Evolutionary conservation across 2,888 invertebrate species (phyloP).

Genomic region (Nomada fabriciana): DNA sequence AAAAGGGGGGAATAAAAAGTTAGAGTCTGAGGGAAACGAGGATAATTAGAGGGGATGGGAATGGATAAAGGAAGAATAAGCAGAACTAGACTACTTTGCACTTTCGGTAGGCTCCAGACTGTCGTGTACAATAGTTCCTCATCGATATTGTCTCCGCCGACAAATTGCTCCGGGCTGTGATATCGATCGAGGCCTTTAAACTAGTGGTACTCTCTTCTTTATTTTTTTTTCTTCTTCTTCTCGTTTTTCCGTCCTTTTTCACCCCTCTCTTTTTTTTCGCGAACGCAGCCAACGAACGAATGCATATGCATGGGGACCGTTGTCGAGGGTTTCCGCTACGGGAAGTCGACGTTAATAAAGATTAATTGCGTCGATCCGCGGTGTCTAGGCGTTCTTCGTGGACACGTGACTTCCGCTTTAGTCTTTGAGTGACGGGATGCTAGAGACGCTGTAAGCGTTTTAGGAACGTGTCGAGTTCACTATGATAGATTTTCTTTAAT

Average conservation of each 20-base stretch:
- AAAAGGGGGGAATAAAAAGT: background rate
- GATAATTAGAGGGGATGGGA: slow-evolving; percentile 46
- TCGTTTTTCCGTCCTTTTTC: background rate
- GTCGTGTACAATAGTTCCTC: slow-evolving; percentile 55
- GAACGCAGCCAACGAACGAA: slow-evolving; percentile 25
- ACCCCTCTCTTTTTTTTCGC: background rate
- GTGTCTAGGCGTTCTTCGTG: background rate
- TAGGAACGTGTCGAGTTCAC: no score
- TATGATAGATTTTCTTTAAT: no score
- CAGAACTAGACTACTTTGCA: slow-evolving; percentile 57
- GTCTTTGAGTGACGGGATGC: background rate
- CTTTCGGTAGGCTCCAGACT: slow-evolving; percentile 39
- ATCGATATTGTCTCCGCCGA: slow-evolving; percentile 57
- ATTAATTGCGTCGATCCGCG: slow-evolving; percentile 36
- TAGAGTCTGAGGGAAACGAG: slow-evolving; percentile 15
- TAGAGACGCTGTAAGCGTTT: no score
- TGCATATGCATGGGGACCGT: slow-evolving; percentile 40
- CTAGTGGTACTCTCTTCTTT: slow-evolving; percentile 3
- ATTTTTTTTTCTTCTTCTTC: background rate
- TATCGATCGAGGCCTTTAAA: slow-evolving; percentile 56
- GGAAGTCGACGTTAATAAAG: slow-evolving; percentile 24
- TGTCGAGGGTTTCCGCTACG: background rate
- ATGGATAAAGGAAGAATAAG: slow-evolving; percentile 51
- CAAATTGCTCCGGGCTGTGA: slow-evolving; percentile 54
- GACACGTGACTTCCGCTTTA: slow-evolving; percentile 11